phyloP scores from a whole-genome alignment of 2,888 invertebrate species.

The Drosophila suboccidentalis region DNA sequence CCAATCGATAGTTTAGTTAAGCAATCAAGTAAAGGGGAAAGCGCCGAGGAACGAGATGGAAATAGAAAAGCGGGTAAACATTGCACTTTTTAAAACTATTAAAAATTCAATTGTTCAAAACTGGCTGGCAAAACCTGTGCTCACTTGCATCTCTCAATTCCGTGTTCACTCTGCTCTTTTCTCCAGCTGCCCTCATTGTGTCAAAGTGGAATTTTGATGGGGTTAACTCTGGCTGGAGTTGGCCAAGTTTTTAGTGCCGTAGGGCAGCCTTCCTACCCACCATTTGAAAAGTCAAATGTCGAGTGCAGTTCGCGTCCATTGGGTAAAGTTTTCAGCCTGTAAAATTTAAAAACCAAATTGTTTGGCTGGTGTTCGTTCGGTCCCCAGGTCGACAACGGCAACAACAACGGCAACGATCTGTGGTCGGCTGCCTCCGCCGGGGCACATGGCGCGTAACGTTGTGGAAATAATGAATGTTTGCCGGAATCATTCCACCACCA shows the following conservation, averaged over 20 bases:
- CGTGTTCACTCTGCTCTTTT: constrained; percentile 24
- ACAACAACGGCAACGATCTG: constrained; percentile 27
- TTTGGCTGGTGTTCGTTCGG: constrained; percentile 35
- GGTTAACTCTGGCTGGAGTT: constrained; percentile 26
- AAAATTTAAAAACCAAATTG: constrained; percentile 62
- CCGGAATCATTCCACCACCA: constrained; percentile 17
- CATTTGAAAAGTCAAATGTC: constrained; percentile 72
- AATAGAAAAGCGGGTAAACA: constrained; percentile 11
- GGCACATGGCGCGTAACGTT: constrained; percentile 53
- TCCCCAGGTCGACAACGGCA: constrained; percentile 19
- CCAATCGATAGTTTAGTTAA: constrained; percentile 44
- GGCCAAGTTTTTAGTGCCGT: constrained; percentile 49
- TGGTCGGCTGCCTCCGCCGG: constrained; percentile 13
- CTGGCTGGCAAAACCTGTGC: constrained; percentile 29
- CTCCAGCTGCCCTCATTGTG: constrained; percentile 69
- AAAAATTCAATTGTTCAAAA: constrained; percentile 75
- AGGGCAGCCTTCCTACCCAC: constrained; percentile 27
- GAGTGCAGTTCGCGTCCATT: constrained; percentile 60
- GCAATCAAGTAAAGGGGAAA: not conserved
- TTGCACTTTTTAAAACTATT: constrained; percentile 61
- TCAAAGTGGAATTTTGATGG: constrained; percentile 67
- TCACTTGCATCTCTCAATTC: constrained; percentile 22
- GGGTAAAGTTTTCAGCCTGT: constrained; percentile 60
- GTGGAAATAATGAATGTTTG: constrained; percentile 73
- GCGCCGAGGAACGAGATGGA: not conserved